Base-by-base conservation (phyloP, 2,888 invertebrate species). In the Drosophila parthenogenetica region DNA sequence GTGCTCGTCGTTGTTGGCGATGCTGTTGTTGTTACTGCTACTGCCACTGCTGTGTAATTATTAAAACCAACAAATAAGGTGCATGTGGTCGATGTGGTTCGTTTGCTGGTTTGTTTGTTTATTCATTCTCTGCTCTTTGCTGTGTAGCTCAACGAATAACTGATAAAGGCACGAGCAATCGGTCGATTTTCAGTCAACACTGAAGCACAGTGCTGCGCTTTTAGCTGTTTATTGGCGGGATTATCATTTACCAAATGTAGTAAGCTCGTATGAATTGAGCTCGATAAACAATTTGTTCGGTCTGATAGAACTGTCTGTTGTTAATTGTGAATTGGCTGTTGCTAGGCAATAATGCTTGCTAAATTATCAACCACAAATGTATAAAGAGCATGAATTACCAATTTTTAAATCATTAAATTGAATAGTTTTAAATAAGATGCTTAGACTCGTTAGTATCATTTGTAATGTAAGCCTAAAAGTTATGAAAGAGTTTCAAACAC, bases 11-110 rank as follows among this genome's bases (percentile, higher is more conserved):
- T 10, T 55, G 55, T 10, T 40, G 16, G 3, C 46, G 43, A n/a
- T 39, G 43, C 51, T 50, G 49, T 45, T 45, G 40, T 50, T 57
- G 40, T 42, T 39, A 37, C 29, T 32, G 48, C 40, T 53, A 59
- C 62, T 67, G 60, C 65, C 68, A 51, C 53, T 60, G 75, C 77
- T 85, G 77, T 78, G 87, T 89, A 89, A 89, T 89, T 89, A 89
- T 87, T 80, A 89, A 86, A 89, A 81, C 87, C 89, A 89, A 89
- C 90, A 89, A 89, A 89, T 89, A 81, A 87, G 74, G 73, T 77
- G 83, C 71, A 60, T 81, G 83, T 71, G 83, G 84, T 63, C 42
- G 58, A 40, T 58, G 43, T 63, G 71, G 45, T 50, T 50, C 17
- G n/a, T 22, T 53, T 32, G 51, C 10, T 29, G 37, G 11, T 14